phyloP scores from a whole-genome alignment of 2,888 invertebrate species.

The Morpho deidamia region DNA sequence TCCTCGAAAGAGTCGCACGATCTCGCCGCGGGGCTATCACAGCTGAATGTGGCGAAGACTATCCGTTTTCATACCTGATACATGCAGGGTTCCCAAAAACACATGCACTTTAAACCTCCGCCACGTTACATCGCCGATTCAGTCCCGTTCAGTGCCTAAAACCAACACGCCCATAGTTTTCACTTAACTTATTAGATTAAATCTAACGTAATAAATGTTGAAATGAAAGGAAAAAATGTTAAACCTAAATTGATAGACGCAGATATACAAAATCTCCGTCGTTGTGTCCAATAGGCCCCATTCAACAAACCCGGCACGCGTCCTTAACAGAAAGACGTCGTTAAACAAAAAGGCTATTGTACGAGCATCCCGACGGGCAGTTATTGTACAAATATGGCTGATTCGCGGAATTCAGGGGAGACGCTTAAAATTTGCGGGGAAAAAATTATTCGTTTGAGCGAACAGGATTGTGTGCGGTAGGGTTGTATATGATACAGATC shows the following conservation, averaged over 20 bases:
- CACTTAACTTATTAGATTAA: too few species aligned
- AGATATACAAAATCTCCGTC: conserved; percentile 22
- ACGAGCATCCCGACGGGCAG: conserved; percentile 50
- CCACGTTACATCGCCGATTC: too few species aligned
- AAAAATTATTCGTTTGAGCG: conserved; percentile 55
- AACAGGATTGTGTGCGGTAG: conserved; percentile 48
- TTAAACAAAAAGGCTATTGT: conserved; percentile 71
- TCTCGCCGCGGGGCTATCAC: too few species aligned
- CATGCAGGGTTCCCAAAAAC: too few species aligned
- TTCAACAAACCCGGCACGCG: conserved; percentile 61
- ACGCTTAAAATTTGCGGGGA: conserved; percentile 71
- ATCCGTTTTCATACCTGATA: too few species aligned
- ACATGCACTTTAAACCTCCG: neutral
- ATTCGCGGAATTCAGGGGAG: conserved; percentile 60
- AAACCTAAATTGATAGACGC: conserved; percentile 22
- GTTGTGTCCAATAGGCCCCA: conserved; percentile 45
- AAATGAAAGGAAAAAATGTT: conserved; percentile 7
- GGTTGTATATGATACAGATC: conserved; percentile 39
- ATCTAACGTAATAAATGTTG: conserved; percentile 5
- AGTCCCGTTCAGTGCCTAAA: too few species aligned
- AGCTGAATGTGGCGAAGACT: too few species aligned
- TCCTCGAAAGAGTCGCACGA: too few species aligned
- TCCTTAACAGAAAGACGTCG: conserved; percentile 63
- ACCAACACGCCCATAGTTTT: too few species aligned
- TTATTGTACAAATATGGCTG: conserved; percentile 67